A percentile compares a stretch with the other conserved stretches of the same genome.
phyloP scores from a whole-genome alignment of 1,140 invertebrate genomes.

The Aphelinus atriplicis region DNA sequence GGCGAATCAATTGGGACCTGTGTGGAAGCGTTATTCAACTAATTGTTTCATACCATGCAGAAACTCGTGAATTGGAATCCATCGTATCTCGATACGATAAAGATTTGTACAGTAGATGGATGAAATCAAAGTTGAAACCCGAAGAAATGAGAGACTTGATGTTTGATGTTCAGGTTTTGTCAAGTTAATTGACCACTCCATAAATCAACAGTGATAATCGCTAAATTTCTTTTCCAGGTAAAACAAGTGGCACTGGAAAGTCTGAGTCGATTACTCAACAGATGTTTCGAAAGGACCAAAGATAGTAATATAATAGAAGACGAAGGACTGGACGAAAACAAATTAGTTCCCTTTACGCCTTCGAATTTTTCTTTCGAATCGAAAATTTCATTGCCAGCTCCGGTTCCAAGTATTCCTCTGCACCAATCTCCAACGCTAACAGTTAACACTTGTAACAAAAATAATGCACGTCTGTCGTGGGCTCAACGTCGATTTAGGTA shows the following conservation, averaged over 20 bases:
- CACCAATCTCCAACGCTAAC: constrained; percentile 8
- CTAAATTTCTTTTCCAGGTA: constrained; percentile 41
- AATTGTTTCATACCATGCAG: constrained; percentile 40
- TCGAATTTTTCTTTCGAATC: constrained; percentile 1
- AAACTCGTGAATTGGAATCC: constrained; percentile 55
- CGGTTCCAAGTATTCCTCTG: constrained; percentile 2
- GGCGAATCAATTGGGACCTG: constrained; percentile 4
- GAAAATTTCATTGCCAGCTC: constrained; percentile 19
- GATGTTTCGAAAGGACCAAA: constrained; percentile 39
- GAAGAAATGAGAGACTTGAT: constrained; percentile 49
- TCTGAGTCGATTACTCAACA: constrained; percentile 43
- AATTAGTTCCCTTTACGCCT: background rate
- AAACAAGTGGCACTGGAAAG: constrained; percentile 54
- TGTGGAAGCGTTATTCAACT: too few relatives aligned
- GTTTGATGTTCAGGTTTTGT: constrained; percentile 50
- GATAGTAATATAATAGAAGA: background rate
- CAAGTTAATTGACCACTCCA: too few relatives aligned
- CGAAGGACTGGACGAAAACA: constrained; percentile 6
- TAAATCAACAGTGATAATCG: background rate
- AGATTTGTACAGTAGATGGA: constrained; percentile 51
- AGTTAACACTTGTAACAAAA: constrained; percentile 16
- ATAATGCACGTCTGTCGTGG: constrained; percentile 35
- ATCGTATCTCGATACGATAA: constrained; percentile 53
- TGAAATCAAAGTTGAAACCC: constrained; percentile 46
- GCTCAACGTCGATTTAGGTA: constrained; percentile 39